Conservation (phyloP, 2,797 vertebrate species). For the Morelia viridis region DNA sequence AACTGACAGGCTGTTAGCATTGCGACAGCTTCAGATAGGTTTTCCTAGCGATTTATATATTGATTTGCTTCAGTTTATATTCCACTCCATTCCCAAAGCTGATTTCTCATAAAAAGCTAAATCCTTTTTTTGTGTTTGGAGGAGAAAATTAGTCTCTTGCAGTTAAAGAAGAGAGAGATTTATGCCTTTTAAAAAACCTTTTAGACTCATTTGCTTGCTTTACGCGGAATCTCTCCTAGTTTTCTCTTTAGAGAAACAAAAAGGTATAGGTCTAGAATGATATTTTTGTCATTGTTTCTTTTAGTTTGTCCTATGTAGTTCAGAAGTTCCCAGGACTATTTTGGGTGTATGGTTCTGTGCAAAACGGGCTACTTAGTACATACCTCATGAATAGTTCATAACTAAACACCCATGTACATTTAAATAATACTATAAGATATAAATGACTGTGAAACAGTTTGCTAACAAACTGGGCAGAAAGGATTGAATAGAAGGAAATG, state of each 20-base stretch:
- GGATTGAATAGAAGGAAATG: neutral
- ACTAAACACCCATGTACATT: slow-evolving; percentile 13
- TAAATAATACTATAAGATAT: neutral
- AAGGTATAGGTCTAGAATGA: slow-evolving; percentile 63
- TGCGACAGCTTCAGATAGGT: neutral
- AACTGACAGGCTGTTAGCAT: neutral
- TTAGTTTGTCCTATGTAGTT: slow-evolving; percentile 72
- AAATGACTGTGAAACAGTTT: neutral
- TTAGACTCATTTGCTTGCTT: slow-evolving; percentile 66
- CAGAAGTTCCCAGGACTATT: slow-evolving; percentile 68
- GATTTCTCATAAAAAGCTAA: slow-evolving; percentile 27
- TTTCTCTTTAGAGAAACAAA: slow-evolving; percentile 66
- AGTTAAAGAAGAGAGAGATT: slow-evolving; percentile 44
- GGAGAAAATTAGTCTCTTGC: slow-evolving; percentile 55
- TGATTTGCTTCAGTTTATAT: neutral
- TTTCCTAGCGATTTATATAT: neutral
- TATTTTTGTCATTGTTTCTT: slow-evolving; percentile 69
- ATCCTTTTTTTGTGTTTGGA: slow-evolving; percentile 53
- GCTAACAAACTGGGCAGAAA: neutral
- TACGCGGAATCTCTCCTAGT: slow-evolving; percentile 57
- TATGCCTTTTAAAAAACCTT: slow-evolving; percentile 55
- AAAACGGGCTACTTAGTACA: slow-evolving; percentile 60
- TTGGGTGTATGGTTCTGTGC: slow-evolving; percentile 52
- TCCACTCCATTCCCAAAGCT: neutral
- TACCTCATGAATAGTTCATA: slow-evolving; percentile 43